phyloP scores from a whole-genome alignment of 2,888 invertebrate genomes.

The Drosophila emarginata region DNA sequence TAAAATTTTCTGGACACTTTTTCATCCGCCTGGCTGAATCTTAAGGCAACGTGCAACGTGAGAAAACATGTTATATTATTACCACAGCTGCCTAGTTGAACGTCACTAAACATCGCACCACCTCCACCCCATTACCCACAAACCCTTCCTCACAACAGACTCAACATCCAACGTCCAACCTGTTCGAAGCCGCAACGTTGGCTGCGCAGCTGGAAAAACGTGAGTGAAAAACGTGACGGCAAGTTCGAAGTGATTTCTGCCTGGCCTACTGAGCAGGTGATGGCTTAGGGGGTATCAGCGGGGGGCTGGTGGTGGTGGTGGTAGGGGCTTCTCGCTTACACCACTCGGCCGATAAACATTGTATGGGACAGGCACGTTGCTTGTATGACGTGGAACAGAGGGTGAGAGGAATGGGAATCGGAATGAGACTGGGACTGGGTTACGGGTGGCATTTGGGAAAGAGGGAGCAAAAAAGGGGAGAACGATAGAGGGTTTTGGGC shows the following conservation, averaged over 20 bases:
- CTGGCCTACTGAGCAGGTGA: conserved; percentile 66
- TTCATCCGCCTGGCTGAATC: conserved; percentile 13
- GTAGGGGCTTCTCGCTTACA: conserved; percentile 33
- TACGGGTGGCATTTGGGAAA: background rate
- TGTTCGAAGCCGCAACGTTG: conserved; percentile 55
- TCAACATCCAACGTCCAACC: conserved; percentile 51
- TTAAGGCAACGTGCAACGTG: conserved; percentile 59
- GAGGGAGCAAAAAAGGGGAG: background rate
- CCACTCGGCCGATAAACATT: conserved; percentile 48
- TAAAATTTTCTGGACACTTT: conserved; percentile 14
- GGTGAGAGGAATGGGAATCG: background rate
- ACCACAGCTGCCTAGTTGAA: conserved; percentile 40
- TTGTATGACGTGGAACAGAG: conserved; percentile 9
- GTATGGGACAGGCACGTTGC: conserved; percentile 60
- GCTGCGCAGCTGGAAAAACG: conserved; percentile 62
- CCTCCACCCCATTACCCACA: background rate
- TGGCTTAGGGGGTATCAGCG: conserved; percentile 14
- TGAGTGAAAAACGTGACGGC: conserved; percentile 69
- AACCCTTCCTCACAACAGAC: conserved; percentile 7
- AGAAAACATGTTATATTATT: conserved; percentile 51
- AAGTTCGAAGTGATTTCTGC: conserved; percentile 57
- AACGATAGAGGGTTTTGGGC: background rate
- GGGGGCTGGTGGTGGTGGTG: conserved; percentile 1
- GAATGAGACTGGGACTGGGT: conserved; percentile 5
- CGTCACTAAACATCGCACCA: conserved; percentile 17